These are phyloP conservation scores for Linnaemya tessellans DNA, from an alignment of 2,888 invertebrate species.

Conservation along the genomic window DNA sequence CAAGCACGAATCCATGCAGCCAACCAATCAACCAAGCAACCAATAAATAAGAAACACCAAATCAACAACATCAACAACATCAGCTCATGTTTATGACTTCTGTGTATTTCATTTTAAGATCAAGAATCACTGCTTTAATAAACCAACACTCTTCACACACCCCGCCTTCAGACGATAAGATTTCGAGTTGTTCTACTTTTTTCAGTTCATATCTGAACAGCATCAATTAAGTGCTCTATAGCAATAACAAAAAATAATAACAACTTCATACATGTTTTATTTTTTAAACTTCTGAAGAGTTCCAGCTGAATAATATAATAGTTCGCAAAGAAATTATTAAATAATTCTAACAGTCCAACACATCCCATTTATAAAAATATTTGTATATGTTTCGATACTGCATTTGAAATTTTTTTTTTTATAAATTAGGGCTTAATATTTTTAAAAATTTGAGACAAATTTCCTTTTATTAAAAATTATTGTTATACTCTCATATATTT, in stretches of 20 bases:
- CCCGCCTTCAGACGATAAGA: background rate
- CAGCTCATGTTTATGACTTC: slow-evolving; percentile 42
- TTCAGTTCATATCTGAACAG: background rate
- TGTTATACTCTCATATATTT: too few species aligned
- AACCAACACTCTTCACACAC: slow-evolving; percentile 30
- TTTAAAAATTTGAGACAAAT: too few species aligned
- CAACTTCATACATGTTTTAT: too few species aligned
- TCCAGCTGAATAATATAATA: too few species aligned
- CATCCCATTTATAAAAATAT: too few species aligned
- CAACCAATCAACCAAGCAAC: slow-evolving; percentile 45
- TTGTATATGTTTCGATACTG: too few species aligned
- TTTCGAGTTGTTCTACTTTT: slow-evolving; percentile 21
- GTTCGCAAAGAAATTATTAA: too few species aligned
- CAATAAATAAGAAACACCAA: slow-evolving; percentile 40
- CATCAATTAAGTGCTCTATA: background rate
- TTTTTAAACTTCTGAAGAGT: background rate
- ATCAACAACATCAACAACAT: slow-evolving; percentile 3
- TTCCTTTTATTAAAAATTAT: too few species aligned
- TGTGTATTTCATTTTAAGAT: slow-evolving; percentile 50
- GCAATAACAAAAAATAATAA: too few species aligned
- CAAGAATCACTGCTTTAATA: slow-evolving; percentile 54
- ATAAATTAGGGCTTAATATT: too few species aligned
- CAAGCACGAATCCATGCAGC: slow-evolving; percentile 58
- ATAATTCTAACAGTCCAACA: too few species aligned
- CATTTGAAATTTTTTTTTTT: too few species aligned